Conservation (phyloP, 1,140 invertebrate genomes). For the Chironomus tepperi region DNA sequence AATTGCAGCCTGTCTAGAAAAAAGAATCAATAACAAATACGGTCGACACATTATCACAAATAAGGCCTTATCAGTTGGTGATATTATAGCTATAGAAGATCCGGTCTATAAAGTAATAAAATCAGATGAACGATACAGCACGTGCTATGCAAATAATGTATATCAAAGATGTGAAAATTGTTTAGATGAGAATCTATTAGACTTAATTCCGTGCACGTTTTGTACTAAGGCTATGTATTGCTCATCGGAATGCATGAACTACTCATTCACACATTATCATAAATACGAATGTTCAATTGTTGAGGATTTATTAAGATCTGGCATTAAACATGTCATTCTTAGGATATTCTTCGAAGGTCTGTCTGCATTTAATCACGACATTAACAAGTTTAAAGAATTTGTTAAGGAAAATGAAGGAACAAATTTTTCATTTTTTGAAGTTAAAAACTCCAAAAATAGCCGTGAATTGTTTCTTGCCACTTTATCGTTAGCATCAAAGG, state of each 20-base stretch:
- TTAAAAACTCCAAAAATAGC: background rate
- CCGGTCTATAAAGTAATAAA: background rate
- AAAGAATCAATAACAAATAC: background rate
- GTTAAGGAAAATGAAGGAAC: background rate
- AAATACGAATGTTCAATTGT: conserved; percentile 65
- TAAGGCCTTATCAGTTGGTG: background rate
- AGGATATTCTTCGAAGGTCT: background rate
- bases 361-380: background rate
- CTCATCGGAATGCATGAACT: conserved; percentile 51
- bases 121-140: background rate
- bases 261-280: conserved; percentile 56
- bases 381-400: background rate
- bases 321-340: background rate
- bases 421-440: background rate
- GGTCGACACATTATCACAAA: conserved; percentile 23
- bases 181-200: conserved; percentile 50
- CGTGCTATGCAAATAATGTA: background rate
- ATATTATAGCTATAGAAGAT: conserved; percentile 10
- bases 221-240: conserved; percentile 64
- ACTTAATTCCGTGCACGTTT: conserved; percentile 53
- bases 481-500: background rate
- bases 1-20: conserved; percentile 7
- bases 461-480: background rate
- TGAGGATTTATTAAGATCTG: background rate
- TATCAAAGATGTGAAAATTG: conserved; percentile 66